Conservation (phyloP, 2,113 vertebrate species). For the Phoenicopterus ruber region DNA sequence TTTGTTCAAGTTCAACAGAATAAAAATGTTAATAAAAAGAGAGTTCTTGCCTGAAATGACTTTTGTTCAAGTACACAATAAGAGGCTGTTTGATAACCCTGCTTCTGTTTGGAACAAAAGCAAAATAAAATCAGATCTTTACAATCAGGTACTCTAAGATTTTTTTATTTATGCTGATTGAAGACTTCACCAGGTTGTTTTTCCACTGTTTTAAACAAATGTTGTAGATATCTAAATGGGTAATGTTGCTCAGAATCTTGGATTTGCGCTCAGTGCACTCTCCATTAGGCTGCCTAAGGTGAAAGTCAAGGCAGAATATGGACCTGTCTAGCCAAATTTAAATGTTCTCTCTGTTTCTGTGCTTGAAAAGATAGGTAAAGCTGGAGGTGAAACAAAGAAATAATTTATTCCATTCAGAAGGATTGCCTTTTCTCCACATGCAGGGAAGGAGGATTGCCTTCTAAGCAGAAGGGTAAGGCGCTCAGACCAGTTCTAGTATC, state of each 20-base stretch:
- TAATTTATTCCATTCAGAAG: not conserved
- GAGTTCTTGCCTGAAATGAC: not conserved
- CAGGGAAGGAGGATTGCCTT: not conserved
- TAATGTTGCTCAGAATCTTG: not conserved
- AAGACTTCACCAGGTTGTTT: not conserved
- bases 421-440: not conserved
- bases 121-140: not conserved
- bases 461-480: not conserved
- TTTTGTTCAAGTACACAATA: not conserved
- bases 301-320: not conserved
- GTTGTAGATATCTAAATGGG: not conserved
- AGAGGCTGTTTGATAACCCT: not conserved
- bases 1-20: slow-evolving; percentile 12
- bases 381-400: not conserved
- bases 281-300: not conserved
- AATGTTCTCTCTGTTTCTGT: not conserved
- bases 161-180: not conserved
- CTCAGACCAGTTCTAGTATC: not conserved
- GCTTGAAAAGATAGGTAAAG: not conserved
- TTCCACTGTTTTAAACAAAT: not conserved
- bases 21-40: not conserved
- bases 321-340: not conserved
- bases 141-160: not conserved
- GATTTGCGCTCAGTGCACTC: not conserved
- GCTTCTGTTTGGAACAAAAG: not conserved